Conservation (phyloP, 1,140 invertebrate species). For the Triops cancriformis region DNA sequence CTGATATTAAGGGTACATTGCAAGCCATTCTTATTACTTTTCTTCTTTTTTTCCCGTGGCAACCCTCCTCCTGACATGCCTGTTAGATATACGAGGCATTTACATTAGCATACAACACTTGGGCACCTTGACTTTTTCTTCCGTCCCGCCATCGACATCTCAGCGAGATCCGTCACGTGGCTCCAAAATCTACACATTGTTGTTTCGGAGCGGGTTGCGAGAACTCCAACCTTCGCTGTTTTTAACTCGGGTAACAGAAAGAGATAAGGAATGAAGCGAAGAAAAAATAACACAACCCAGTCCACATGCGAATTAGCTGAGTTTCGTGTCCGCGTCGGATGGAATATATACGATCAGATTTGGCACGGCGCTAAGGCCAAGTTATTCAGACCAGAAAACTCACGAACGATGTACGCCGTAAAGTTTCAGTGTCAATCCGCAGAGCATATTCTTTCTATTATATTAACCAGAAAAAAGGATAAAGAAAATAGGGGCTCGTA, state of each 20-base stretch:
- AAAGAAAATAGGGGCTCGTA: background rate
- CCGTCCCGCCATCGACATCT: background rate
- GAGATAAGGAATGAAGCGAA: background rate
- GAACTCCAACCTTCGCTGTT: too few relatives aligned
- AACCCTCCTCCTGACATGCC: background rate
- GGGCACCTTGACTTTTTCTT: background rate
- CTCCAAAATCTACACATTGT: background rate
- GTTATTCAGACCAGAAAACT: background rate
- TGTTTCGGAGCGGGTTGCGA: background rate
- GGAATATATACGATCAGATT: background rate
- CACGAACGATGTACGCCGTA: background rate
- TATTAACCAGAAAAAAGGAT: background rate
- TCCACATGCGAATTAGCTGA: background rate
- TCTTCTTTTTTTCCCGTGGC: background rate
- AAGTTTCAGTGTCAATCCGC: background rate
- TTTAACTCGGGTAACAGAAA: too few relatives aligned
- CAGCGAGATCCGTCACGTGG: background rate
- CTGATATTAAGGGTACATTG: background rate
- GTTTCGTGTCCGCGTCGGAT: background rate
- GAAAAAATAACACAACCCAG: background rate
- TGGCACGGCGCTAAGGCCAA: background rate
- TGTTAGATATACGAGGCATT: constrained; percentile 10
- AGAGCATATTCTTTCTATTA: background rate
- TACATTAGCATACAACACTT: constrained; percentile 1
- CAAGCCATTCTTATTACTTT: background rate